These are phyloP conservation scores for Porites lutea DNA, from an alignment of 64 coral and sea anemone species.

Conservation along the genomic window DNA sequence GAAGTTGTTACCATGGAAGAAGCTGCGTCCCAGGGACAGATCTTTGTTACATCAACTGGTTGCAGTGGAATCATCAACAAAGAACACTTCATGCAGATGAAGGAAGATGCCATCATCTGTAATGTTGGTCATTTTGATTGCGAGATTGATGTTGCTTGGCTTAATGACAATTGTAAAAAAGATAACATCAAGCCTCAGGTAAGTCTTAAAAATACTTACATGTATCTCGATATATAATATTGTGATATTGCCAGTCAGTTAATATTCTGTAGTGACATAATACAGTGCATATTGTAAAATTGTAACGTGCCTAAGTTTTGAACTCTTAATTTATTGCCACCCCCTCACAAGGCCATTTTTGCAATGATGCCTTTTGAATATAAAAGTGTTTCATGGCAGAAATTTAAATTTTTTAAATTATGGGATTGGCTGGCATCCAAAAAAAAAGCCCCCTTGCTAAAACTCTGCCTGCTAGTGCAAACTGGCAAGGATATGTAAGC, in stretches of 20 bases:
- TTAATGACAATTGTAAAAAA: slow-evolving; percentile 91
- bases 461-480: no score
- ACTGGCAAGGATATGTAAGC: no score
- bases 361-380: no score
- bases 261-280: neutral
- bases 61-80: slow-evolving; percentile 90
- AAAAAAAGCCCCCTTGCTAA: no score
- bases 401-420: no score
- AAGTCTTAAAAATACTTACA: neutral
- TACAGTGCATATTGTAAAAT: no score
- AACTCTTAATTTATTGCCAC: no score
- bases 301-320: no score
- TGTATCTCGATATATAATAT: no score
- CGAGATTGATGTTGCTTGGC: slow-evolving; percentile 98
- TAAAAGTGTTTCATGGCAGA: no score
- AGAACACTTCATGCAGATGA: slow-evolving; percentile 91
- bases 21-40: slow-evolving; percentile 81
- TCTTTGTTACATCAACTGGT: slow-evolving; percentile 97
- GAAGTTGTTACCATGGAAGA: slow-evolving; percentile 98
- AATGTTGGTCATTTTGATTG: slow-evolving; percentile 98
- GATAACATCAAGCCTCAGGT: slow-evolving; percentile 93
- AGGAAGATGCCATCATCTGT: slow-evolving; percentile 95
- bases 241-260: neutral
- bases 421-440: no score
- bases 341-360: no score